These are phyloP conservation scores for Eira barbara DNA, from an alignment of 2,113 vertebrate species.

Conservation along the genomic window DNA sequence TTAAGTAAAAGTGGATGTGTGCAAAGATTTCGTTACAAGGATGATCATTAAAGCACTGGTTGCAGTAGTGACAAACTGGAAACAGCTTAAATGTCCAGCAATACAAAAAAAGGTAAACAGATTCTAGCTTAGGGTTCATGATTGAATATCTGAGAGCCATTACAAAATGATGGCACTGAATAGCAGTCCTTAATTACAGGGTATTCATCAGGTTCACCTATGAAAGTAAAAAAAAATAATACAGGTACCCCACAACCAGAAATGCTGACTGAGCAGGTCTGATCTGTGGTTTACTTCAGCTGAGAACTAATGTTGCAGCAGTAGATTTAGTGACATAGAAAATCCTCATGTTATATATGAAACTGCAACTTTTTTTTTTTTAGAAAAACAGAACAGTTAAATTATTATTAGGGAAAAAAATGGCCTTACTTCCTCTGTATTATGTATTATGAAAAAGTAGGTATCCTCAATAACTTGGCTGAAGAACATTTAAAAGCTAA, in stretches of 20 bases:
- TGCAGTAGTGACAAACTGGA: neutral
- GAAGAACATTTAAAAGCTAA: constrained; percentile 42
- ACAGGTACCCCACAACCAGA: neutral
- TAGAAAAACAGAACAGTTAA: neutral
- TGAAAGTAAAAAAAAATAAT: neutral
- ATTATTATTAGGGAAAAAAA: constrained; percentile 12
- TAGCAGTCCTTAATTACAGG: neutral
- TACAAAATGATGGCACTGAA: neutral
- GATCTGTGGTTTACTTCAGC: neutral
- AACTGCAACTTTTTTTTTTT: neutral
- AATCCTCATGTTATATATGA: neutral
- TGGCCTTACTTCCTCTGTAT: neutral
- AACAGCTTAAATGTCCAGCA: neutral
- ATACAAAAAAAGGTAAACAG: neutral
- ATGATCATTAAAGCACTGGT: neutral
- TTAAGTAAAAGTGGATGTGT: neutral
- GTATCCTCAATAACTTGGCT: neutral
- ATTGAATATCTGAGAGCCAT: neutral
- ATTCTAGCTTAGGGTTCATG: neutral
- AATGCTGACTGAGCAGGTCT: neutral
- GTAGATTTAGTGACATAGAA: neutral
- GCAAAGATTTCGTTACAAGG: neutral
- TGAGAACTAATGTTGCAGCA: constrained; percentile 18
- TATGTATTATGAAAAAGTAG: neutral
- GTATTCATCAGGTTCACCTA: neutral